These are phyloP conservation scores for Liasis olivaceus DNA, from an alignment of 2,797 vertebrate species.

Conservation along the genomic window DNA sequence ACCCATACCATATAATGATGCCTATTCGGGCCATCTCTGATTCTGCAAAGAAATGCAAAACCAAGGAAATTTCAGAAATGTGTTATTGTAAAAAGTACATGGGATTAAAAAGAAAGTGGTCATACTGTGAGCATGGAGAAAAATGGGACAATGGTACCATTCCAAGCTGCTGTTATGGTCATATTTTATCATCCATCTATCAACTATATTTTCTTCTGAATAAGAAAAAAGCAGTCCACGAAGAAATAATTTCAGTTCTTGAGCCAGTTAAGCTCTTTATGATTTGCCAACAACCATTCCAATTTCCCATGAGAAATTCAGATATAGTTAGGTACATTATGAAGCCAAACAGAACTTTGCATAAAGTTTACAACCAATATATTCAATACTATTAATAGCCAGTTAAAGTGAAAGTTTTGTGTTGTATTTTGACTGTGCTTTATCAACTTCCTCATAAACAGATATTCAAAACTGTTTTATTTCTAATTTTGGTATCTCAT, in stretches of 20 bases:
- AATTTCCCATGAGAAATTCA: constrained; percentile 22
- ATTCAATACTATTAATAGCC: not conserved
- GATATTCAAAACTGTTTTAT: constrained; percentile 37
- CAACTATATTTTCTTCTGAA: constrained; percentile 1
- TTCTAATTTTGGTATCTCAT: constrained; percentile 36
- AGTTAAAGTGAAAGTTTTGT: constrained; percentile 2
- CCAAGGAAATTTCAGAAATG: constrained; percentile 16
- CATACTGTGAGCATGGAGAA: constrained; percentile 36
- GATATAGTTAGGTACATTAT: not conserved
- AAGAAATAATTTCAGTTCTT: not conserved
- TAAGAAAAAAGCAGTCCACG: constrained; percentile 25
- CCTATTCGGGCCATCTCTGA: constrained; percentile 29
- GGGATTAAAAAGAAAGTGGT: constrained; percentile 23
- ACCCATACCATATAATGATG: not conserved
- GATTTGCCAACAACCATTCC: not conserved
- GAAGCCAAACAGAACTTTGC: constrained; percentile 4
- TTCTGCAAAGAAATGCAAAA: constrained; percentile 20
- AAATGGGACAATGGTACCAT: constrained; percentile 31
- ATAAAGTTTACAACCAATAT: not conserved
- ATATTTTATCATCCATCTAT: constrained; percentile 38
- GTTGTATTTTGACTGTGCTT: constrained; percentile 33
- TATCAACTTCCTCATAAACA: constrained; percentile 24
- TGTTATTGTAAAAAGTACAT: constrained; percentile 30
- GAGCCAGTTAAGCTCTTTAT: not conserved
- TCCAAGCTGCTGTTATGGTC: constrained; percentile 21